Percentiles rank a stretch among this genome's conserved stretches.
Evolutionary conservation across 2,113 vertebrate species (phyloP).

Genomic region (Nyctibius bracteatus): DNA sequence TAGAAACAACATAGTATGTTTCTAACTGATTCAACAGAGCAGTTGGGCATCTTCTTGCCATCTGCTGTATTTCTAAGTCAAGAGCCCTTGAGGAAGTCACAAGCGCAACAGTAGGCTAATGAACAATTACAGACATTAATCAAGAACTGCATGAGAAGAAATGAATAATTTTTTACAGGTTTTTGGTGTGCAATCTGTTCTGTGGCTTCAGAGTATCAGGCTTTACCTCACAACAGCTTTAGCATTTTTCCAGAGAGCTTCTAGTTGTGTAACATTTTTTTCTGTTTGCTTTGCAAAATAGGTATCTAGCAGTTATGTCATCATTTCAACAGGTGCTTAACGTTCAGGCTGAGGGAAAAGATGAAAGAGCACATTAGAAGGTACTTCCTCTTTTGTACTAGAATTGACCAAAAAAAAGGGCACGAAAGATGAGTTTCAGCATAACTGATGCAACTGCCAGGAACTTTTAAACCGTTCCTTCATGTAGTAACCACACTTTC

Average conservation of each 20-base stretch:
- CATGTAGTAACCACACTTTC: neutral
- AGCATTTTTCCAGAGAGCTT: neutral
- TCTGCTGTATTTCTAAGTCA: conserved; percentile 37
- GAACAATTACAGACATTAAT: neutral
- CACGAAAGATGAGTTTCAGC: neutral
- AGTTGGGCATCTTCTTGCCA: neutral
- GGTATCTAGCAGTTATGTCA: neutral
- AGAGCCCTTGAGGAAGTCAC: conserved; percentile 22
- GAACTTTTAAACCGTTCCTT: neutral
- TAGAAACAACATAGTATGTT: neutral
- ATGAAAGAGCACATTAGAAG: neutral
- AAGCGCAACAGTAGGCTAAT: neutral
- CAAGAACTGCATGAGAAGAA: neutral
- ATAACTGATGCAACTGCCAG: neutral
- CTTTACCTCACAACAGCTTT: neutral
- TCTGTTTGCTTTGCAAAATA: neutral
- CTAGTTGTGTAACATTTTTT: neutral
- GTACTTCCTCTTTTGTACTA: neutral
- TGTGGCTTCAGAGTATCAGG: neutral
- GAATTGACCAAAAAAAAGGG: neutral
- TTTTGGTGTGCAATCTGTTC: neutral
- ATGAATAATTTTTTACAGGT: neutral
- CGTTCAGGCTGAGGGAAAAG: neutral
- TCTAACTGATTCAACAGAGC: neutral
- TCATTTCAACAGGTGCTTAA: neutral